Evolutionary conservation across 2,888 invertebrate species (phyloP).

Genomic region (Epirrhoe tristata): DNA sequence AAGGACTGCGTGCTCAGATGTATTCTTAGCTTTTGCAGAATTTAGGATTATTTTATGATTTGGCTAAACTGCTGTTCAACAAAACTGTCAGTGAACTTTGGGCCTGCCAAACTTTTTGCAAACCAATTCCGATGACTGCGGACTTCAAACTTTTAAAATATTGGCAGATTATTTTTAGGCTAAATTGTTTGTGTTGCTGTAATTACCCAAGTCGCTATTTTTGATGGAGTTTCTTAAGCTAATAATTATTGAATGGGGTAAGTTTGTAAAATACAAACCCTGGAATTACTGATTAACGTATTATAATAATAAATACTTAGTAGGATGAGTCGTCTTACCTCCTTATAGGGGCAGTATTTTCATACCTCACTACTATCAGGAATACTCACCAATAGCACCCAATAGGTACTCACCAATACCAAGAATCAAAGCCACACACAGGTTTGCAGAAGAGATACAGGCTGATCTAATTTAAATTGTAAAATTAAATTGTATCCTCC

Average conservation of each 20-base stretch:
- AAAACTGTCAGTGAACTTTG: neutral
- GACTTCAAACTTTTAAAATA: constrained; percentile 8
- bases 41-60: neutral
- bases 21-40: no score
- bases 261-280: neutral
- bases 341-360: no score
- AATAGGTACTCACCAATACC: no score
- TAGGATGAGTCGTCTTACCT: no score
- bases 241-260: neutral
- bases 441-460: no score
- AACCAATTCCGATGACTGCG: neutral
- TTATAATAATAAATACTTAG: no score
- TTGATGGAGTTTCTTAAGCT: neutral
- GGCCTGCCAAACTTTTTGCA: neutral
- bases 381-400: no score
- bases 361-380: no score
- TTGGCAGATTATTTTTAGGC: neutral
- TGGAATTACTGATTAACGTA: neutral
- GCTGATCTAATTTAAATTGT: neutral
- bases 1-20: no score
- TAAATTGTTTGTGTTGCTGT: neutral
- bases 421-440: no score
- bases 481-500: neutral
- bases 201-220: neutral
- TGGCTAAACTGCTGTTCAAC: neutral